These are phyloP conservation scores for Sebastes itinus DNA, from an alignment of 2,797 vertebrate genomes.

Conservation along the genomic window DNA sequence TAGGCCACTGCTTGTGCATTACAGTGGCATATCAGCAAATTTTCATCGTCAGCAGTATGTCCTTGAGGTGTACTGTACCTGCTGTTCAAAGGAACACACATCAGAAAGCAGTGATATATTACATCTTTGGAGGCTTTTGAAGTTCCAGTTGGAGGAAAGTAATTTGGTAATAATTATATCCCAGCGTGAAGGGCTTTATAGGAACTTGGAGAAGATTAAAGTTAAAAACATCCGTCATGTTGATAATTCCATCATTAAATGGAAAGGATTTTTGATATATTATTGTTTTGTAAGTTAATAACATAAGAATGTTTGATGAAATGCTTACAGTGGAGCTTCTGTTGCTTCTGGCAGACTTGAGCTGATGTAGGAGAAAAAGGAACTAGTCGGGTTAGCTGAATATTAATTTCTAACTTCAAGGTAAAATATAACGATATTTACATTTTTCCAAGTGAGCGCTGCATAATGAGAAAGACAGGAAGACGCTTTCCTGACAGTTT, in stretches of 20 bases:
- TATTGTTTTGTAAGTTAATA: neutral
- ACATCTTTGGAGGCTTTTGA: conserved; percentile 4
- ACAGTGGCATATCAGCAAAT: neutral
- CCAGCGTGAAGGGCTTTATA: neutral
- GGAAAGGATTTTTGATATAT: neutral
- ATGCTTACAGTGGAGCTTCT: neutral
- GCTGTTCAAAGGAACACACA: conserved; percentile 21
- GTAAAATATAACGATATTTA: neutral
- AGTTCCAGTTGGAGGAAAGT: neutral
- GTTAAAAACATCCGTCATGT: neutral
- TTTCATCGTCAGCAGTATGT: neutral
- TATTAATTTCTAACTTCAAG: neutral
- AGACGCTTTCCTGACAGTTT: neutral
- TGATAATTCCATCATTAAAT: neutral
- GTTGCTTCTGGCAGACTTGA: neutral
- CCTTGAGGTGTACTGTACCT: conserved; percentile 1
- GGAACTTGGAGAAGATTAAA: neutral
- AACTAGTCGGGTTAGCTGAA: neutral
- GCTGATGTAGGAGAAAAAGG: neutral
- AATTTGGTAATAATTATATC: neutral
- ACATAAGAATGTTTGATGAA: neutral
- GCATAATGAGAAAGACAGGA: neutral
- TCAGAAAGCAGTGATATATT: neutral
- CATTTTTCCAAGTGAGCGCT: neutral
- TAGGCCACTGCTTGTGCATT: neutral